Evolutionary conservation across 2,113 vertebrate species (phyloP), one percentile per base, ranked within the genome.

Genomic region (Siniperca chuatsi): DNA sequence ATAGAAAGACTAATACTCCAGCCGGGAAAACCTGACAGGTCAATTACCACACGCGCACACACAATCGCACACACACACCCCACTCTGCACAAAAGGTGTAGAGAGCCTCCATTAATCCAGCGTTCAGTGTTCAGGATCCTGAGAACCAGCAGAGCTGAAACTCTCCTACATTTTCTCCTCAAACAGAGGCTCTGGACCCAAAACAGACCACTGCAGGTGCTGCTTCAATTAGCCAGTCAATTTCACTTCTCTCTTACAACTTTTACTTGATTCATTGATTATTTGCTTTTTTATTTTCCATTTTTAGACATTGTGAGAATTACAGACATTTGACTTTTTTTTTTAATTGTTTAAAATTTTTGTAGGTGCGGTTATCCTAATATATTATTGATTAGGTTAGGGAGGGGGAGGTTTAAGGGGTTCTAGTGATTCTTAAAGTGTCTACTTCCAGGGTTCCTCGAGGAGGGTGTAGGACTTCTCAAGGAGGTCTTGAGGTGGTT

Each of bases 1-100:
- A 92, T 90, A 92, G 89, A 54, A 93, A 92, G 92, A 92, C 87
- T 72, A 90, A 93, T 93, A 85, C 72, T 72, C 29, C 4, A 1
- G 40, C 70, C 3, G 50, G 50, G 79, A 46, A 78, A 88, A 89
- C 18, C 77, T 92, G 92, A 92, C 92, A 93, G 90, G 85, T 88
- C 89, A 88, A 91, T 93, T 91, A 90, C 91, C 40, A 8, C 66
- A 50, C 60, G 42, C 70, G 60, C 68, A 40, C 81, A 42, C 61
- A 40, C 64, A 61, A 57, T 23, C 20, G 54, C 74, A 54, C 60
- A 20, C 37, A 46, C 74, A 81, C 67, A n/a, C 67, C 4, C 13
- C 48, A 20, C 50, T 52, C 50, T 52, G 50, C 15, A 48, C 50
- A 68, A 52, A 5, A 78, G 40, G 57, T 67, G 76, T 25, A 64